Percentiles rank a stretch among this genome's conserved stretches.
Evolutionary conservation across 2,113 vertebrate species (phyloP).

Genomic region (Jaculus jaculus): DNA sequence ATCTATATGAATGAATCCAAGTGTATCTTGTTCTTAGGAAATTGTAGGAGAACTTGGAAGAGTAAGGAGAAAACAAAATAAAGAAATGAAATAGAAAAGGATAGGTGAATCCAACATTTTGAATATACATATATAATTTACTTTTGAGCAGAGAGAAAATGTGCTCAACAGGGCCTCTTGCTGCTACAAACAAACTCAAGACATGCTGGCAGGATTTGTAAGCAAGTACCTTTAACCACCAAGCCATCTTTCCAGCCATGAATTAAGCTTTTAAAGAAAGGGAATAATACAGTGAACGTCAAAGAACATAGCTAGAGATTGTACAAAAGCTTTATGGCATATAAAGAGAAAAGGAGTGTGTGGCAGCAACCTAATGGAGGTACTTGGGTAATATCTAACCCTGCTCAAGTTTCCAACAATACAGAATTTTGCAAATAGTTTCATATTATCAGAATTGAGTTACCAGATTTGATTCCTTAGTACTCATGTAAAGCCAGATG

Average conservation of each 20-base stretch:
- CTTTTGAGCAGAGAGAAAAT: no score
- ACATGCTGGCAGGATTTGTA: no score
- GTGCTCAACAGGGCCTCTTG: no score
- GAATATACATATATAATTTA: no score
- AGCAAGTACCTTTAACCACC: no score
- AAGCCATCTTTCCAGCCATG: no score
- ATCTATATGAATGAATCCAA: background rate
- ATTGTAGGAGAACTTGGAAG: background rate
- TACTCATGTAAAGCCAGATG: no score
- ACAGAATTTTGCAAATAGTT: conserved; percentile 13
- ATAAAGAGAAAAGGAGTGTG: background rate
- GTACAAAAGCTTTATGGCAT: background rate
- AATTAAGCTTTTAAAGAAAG: background rate
- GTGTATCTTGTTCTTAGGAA: background rate
- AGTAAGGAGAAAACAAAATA: background rate
- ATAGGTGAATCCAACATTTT: background rate
- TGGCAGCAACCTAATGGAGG: background rate
- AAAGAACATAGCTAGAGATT: background rate
- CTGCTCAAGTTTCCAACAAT: background rate
- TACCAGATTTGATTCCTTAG: no score
- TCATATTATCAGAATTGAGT: background rate
- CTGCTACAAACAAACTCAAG: no score
- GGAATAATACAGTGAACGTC: background rate
- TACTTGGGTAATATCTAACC: background rate
- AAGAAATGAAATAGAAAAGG: background rate